Evolutionary conservation across 2,113 vertebrate species (phyloP), one percentile per base, ranked within the genome.

Genomic region (Grammomys surdaster): DNA sequence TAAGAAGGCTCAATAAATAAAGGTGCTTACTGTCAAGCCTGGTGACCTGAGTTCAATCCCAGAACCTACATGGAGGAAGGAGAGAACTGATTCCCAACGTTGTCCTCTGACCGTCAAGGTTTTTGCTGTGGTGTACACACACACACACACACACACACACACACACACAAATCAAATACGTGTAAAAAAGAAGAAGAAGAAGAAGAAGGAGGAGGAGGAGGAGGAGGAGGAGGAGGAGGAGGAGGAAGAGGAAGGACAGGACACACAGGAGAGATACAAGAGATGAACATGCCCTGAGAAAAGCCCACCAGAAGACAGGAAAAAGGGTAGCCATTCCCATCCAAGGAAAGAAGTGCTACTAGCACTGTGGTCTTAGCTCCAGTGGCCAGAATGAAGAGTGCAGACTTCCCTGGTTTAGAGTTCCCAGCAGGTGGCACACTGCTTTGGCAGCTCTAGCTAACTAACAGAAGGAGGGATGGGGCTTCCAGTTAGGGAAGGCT

Each of bases 241-340:
- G 48, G 48, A 48, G 48, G 48, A 48, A 4, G 48, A 48, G 40
- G 40, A 40, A 40, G 40, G 48, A 91, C 7, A 19, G 73, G 60
- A 73, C 28, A 69, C 40, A 77, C 7, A 43, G 40, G 46, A 54
- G 54, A 63, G 84, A 77, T 43, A 40, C 3, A 5, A 54, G 75
- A 69, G 43, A n/a, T 31, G 16, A 43, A 33, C 51, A 10, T 0
- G 1, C 13, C 26, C 12, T 2, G 9, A 17, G 75, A 14, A 48
- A 65, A 65, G 46, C 2, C 33, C 58, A 31, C 1, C 1, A 0
- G n/a, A 84, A 85, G 89, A 76, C 9, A 43, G 36, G 36, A 56
- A 63, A 70, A 9, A 4, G 28, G 24, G 3, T 33, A 14, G 26
- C 24, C 13, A 60, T 22, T 43, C 26, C 13, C 12, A 58, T 9